These are phyloP conservation scores for Brachionus paranguensis DNA, from an alignment of 1,140 invertebrate species.

Conservation along the genomic window DNA sequence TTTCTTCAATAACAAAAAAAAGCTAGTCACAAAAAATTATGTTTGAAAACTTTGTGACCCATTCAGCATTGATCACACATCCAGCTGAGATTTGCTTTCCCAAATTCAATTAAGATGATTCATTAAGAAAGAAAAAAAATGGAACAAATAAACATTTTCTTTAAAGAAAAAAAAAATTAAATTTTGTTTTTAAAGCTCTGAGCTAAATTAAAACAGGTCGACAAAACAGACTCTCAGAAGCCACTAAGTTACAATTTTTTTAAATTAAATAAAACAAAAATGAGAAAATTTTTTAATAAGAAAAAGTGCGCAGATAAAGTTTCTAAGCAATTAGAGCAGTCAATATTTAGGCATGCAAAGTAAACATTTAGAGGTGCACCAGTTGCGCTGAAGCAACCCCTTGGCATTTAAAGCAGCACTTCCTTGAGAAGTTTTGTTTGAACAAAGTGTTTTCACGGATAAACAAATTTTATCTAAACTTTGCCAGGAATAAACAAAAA, in stretches of 20 bases:
- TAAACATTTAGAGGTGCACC: background rate
- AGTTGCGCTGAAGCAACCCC: background rate
- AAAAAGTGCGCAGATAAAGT: background rate
- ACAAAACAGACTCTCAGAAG: background rate
- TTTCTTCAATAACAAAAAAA: background rate
- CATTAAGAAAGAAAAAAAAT: background rate
- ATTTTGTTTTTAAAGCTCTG: background rate
- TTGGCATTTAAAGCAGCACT: background rate
- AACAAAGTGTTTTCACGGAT: background rate
- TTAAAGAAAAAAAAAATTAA: background rate
- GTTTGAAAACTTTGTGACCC: background rate
- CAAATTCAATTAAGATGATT: background rate
- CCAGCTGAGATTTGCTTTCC: background rate
- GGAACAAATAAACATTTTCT: background rate
- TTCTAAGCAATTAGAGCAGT: background rate
- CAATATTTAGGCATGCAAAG: background rate
- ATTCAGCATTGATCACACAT: background rate
- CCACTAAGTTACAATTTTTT: background rate
- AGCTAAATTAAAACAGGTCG: background rate
- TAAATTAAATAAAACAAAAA: background rate
- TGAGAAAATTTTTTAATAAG: background rate
- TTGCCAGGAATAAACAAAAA: constrained; percentile 21
- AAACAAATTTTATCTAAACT: background rate
- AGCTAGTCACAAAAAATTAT: background rate
- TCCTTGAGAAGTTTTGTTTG: background rate